phyloP scores from a whole-genome alignment of 2,888 invertebrate species.

The Eretmocerus hayati region DNA sequence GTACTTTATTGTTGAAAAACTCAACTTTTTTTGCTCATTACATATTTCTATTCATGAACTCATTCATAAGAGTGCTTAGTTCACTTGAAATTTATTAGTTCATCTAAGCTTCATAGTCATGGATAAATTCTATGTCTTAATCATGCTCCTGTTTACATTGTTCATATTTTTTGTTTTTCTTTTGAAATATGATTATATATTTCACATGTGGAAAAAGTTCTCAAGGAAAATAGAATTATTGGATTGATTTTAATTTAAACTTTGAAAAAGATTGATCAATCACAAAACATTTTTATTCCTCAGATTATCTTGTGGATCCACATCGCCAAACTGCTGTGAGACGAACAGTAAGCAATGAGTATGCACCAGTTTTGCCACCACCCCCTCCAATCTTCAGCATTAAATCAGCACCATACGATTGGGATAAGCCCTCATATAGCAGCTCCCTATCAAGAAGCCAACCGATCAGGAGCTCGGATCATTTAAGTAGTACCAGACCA shows the following conservation, averaged over 20 bases:
- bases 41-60: too few species aligned
- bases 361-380: conserved; percentile 41
- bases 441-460: conserved; percentile 16
- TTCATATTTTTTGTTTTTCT: too few species aligned
- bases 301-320: conserved; percentile 38
- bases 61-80: too few species aligned
- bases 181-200: too few species aligned
- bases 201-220: too few species aligned
- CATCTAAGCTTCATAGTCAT: neutral
- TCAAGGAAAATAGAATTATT: too few species aligned
- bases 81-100: neutral
- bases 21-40: too few species aligned
- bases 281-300: too few species aligned
- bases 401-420: conserved; percentile 37
- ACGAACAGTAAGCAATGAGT: conserved; percentile 43
- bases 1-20: neutral
- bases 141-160: too few species aligned
- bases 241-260: too few species aligned
- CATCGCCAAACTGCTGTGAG: conserved; percentile 31
- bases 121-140: too few species aligned
- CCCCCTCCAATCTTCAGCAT: conserved; percentile 43
- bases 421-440: conserved; percentile 36
- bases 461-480: conserved; percentile 11
- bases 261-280: too few species aligned
- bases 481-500: conserved; percentile 29